Evolutionary conservation across 1,140 invertebrate species (phyloP), one percentile per base, ranked within the genome.

Genomic region (Panagrolaimus sp.): DNA sequence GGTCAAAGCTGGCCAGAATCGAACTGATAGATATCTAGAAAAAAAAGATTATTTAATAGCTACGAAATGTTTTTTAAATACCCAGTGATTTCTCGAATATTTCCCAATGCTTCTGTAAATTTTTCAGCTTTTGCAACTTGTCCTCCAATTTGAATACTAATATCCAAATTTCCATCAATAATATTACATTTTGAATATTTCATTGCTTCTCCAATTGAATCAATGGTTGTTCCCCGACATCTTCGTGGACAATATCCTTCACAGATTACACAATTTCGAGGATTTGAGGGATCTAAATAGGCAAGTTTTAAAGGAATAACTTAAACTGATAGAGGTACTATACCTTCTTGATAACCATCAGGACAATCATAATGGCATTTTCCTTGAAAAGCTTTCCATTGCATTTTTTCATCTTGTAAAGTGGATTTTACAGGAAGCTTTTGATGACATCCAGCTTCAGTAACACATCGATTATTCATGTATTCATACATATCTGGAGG

Each of bases 101-200:
- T 87, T 17, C 88, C 89, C 48, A 96, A 84, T 71, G 88, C 89
- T 28, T 89, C 85, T 76, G 91, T 90, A 46, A 96, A 84, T 63
- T 90, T 90, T 63, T 89, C 87, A 15, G 90, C 88, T 38, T 91
- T 72, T 28, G 72, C 48, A 21, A 73, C 32, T 58, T 90, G 89
- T 21, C 90, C 90, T 46, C 90, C 87, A 21, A 96, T 88, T 76
- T 76, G 70, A 44, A 78, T 76, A 32, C 90, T 88, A 70, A 97
- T 95, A 77, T 90, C 90, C 0, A 96, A 85, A 58, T 88, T 88
- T 1, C 91, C 89, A 6, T 87, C 88, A 45, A 93, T 91, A 73
- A 89, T 87, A 0, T 92, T 96, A 83, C 94, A 97, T 1, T 91
- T 92, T 68, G 88, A 87, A 17, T 91, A 87, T 65, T 87, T 87